Evolutionary conservation across 2,113 vertebrate genomes (phyloP).

Genomic region (Boleophthalmus pectinirostris): DNA sequence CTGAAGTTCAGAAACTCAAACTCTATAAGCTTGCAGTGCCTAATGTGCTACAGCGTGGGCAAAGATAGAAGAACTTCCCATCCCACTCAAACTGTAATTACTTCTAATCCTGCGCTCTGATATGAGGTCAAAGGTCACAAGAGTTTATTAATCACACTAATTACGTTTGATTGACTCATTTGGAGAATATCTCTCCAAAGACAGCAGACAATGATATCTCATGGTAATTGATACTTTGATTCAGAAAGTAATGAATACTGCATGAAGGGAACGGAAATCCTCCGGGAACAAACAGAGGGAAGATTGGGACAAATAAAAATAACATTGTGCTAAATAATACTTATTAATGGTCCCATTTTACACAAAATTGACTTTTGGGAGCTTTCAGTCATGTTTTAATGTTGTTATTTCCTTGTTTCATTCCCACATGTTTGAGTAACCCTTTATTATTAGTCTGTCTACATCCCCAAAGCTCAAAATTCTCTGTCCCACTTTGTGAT

Average conservation of each 20-base stretch:
- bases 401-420: too few species aligned
- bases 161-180: slow-evolving; percentile 43
- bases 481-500: too few species aligned
- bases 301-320: neutral
- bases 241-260: slow-evolving; percentile 59
- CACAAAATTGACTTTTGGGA: too few species aligned
- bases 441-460: too few species aligned
- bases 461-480: too few species aligned
- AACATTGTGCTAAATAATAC: too few species aligned
- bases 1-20: neutral
- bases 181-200: slow-evolving; percentile 14
- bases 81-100: slow-evolving; percentile 12
- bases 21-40: neutral
- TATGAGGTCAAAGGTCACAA: slow-evolving; percentile 25
- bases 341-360: too few species aligned
- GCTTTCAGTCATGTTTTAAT: too few species aligned
- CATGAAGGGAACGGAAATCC: slow-evolving; percentile 63
- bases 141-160: slow-evolving; percentile 46
- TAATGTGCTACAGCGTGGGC: neutral
- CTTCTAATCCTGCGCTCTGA: slow-evolving; percentile 17
- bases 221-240: slow-evolving; percentile 54
- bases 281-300: slow-evolving; percentile 11
- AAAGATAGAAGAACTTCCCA: neutral
- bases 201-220: slow-evolving; percentile 18
- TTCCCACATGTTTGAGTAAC: too few species aligned